Percentiles rank a stretch among this genome's conserved stretches.
Conservation (phyloP, 2,888 invertebrate genomes). For the Drosophila prolongata region DNA sequence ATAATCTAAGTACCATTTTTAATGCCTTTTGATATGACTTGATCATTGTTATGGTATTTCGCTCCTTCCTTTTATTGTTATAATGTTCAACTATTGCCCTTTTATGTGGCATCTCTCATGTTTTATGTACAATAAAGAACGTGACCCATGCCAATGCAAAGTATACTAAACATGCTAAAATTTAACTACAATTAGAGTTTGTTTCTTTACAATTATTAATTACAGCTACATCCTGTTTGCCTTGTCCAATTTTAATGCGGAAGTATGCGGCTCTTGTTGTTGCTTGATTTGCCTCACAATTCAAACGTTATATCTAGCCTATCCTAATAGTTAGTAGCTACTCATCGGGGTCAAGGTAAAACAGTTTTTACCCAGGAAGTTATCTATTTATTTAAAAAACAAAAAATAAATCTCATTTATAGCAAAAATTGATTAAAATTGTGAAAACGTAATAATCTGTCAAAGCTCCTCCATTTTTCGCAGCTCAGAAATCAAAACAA, state of each 20-base stretch:
- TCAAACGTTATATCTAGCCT: slow-evolving; percentile 36
- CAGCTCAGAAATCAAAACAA: slow-evolving; percentile 50
- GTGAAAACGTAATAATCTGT: slow-evolving; percentile 1
- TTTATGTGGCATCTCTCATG: not conserved
- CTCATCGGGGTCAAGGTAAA: not conserved
- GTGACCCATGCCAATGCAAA: slow-evolving; percentile 19
- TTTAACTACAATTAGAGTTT: slow-evolving; percentile 19
- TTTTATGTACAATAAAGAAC: slow-evolving; percentile 35
- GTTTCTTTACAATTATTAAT: slow-evolving; percentile 23
- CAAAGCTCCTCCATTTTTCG: slow-evolving; percentile 1
- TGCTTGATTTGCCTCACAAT: slow-evolving; percentile 33
- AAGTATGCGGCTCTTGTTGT: slow-evolving; percentile 54
- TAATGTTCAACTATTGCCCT: slow-evolving; percentile 9
- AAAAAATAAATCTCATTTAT: not conserved
- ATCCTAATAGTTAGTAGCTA: slow-evolving; percentile 41
- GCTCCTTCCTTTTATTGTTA: slow-evolving; percentile 15
- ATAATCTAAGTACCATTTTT: slow-evolving; percentile 74
- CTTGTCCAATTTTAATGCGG: slow-evolving; percentile 36
- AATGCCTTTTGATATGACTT: slow-evolving; percentile 80
- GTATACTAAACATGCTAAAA: slow-evolving; percentile 30
- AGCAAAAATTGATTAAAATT: not conserved
- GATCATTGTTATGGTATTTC: slow-evolving; percentile 68
- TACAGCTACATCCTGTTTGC: slow-evolving; percentile 23
- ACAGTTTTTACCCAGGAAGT: slow-evolving; percentile 1
- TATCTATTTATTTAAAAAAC: not conserved